Evolutionary conservation across 2,888 invertebrate genomes (phyloP).

Genomic region (Dryobota labecula): DNA sequence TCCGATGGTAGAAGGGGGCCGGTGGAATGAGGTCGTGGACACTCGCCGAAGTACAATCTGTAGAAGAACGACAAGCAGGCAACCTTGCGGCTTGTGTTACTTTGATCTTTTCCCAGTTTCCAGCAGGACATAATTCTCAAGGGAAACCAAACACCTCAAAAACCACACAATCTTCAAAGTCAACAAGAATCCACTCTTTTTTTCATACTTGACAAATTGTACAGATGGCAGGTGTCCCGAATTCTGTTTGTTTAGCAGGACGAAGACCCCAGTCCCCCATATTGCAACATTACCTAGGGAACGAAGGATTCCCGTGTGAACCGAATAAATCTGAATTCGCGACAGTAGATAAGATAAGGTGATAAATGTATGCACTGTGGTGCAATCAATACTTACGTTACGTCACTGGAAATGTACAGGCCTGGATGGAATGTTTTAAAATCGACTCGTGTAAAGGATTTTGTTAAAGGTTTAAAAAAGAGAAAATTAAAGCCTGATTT

Average conservation of each 20-base stretch:
- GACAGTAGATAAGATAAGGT: constrained; percentile 58
- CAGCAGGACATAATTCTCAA: background rate
- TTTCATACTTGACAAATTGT: background rate
- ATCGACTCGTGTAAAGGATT: background rate
- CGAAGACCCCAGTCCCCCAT: constrained; percentile 42
- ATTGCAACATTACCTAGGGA: constrained; percentile 32
- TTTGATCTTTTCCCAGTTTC: background rate
- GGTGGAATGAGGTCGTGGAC: too few relatives aligned
- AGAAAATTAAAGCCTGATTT: background rate
- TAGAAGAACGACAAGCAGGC: too few relatives aligned
- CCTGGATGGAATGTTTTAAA: background rate
- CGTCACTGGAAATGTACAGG: constrained; percentile 23
- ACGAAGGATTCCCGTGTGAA: constrained; percentile 59
- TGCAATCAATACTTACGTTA: constrained; percentile 40
- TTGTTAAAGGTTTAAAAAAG: background rate
- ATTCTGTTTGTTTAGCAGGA: constrained; percentile 33
- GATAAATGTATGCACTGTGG: constrained; percentile 43
- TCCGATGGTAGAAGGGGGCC: too few relatives aligned
- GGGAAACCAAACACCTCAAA: too few relatives aligned
- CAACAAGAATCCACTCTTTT: background rate
- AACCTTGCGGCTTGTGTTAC: too few relatives aligned
- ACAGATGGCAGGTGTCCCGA: constrained; percentile 39
- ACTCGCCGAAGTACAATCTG: too few relatives aligned
- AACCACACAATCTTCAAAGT: background rate
- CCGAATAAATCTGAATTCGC: constrained; percentile 47